These are phyloP conservation scores for Coracias cyanogaster DNA, from an alignment of 2,797 vertebrate species.

Conservation along the genomic window DNA sequence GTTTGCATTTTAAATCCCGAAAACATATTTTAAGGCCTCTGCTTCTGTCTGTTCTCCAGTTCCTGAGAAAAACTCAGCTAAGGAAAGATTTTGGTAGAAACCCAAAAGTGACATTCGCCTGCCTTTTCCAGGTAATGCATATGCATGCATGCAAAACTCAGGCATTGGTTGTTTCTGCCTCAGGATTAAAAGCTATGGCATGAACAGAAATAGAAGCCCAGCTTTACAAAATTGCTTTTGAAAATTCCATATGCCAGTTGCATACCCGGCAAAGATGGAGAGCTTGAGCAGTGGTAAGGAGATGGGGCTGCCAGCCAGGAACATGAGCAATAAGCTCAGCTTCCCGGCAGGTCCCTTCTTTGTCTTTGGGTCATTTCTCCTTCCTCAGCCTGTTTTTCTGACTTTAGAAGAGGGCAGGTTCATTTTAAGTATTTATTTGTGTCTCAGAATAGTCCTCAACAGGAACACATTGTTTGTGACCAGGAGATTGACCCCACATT, in stretches of 20 bases:
- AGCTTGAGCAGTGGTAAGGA: constrained; percentile 19
- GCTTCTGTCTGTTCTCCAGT: constrained; percentile 64
- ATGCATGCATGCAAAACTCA: constrained; percentile 72
- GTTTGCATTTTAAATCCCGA: constrained; percentile 50
- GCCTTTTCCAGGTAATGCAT: constrained; percentile 75
- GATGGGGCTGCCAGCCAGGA: constrained; percentile 60
- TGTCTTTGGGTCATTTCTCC: constrained; percentile 49
- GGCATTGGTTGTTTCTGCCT: constrained; percentile 69
- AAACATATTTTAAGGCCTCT: constrained; percentile 60
- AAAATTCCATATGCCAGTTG: constrained; percentile 70
- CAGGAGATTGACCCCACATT: neutral
- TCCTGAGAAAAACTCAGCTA: constrained; percentile 66
- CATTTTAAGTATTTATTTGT: neutral
- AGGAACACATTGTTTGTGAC: neutral
- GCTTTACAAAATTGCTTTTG: constrained; percentile 67
- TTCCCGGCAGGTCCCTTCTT: constrained; percentile 14
- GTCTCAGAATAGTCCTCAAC: neutral
- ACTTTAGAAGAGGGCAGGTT: neutral
- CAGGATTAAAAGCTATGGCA: constrained; percentile 70
- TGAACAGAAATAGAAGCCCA: constrained; percentile 74
- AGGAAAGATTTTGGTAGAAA: constrained; percentile 70
- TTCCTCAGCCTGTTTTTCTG: neutral
- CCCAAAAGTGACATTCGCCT: constrained; percentile 70
- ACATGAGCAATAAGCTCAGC: constrained; percentile 29
- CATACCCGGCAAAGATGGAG: constrained; percentile 63